Evolutionary conservation across 2,797 vertebrate species (phyloP).

Genomic region (Lophius americanus): DNA sequence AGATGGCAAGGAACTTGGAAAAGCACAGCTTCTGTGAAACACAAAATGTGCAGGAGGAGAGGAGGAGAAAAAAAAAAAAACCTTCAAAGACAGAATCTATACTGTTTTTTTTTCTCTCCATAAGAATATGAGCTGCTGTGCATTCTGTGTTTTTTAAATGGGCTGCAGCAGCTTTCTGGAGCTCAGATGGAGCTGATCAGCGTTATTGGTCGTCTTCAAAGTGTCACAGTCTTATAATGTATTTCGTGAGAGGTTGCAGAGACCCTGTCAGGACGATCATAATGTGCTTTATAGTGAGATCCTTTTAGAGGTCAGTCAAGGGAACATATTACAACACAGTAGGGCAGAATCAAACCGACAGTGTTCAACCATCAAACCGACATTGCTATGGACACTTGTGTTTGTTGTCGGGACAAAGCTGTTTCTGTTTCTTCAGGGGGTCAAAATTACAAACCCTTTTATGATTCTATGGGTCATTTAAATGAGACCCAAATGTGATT

Average conservation of each 20-base stretch:
- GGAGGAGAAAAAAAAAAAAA: conserved; percentile 46
- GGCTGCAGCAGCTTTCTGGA: conserved; percentile 42
- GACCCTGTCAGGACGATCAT: conserved; percentile 34
- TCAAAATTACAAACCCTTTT: not conserved
- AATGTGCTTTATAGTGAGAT: conserved; percentile 47
- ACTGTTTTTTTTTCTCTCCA: conserved; percentile 15
- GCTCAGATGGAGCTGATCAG: conserved; percentile 50
- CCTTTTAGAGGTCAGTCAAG: conserved; percentile 45
- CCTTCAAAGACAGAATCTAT: conserved; percentile 74
- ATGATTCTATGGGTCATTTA: not conserved
- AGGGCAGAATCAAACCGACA: conserved; percentile 28
- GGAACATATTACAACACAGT: conserved; percentile 30
- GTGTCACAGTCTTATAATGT: conserved; percentile 39
- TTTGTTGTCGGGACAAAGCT: too few species aligned
- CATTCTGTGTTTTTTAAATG: conserved; percentile 30
- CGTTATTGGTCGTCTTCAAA: conserved; percentile 51
- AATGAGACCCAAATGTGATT: not conserved
- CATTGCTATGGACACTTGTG: not conserved
- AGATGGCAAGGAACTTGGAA: conserved; percentile 82
- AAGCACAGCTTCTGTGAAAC: conserved; percentile 69
- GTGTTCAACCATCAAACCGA: conserved; percentile 12
- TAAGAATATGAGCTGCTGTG: conserved; percentile 31
- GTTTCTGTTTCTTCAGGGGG: not conserved
- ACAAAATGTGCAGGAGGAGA: conserved; percentile 59
- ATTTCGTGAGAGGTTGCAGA: conserved; percentile 48